These are phyloP conservation scores for Trichopria drosophilae DNA, from an alignment of 2,888 invertebrate genomes.

Conservation along the genomic window DNA sequence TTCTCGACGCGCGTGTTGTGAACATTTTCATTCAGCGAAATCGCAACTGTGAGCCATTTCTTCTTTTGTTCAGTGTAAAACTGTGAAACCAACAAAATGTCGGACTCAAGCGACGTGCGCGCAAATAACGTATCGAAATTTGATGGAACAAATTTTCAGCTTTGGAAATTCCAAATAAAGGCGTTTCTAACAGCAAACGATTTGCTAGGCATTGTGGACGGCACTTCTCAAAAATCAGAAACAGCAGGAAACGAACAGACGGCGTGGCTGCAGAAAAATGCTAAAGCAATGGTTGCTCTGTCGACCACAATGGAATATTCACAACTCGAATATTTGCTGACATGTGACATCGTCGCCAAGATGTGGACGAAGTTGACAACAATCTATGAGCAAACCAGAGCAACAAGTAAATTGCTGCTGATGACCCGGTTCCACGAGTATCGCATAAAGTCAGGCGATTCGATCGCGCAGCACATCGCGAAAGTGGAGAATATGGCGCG, in stretches of 20 bases:
- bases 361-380: conserved; percentile 31
- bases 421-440: conserved; percentile 28
- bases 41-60: too few species aligned
- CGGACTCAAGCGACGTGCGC: too few species aligned
- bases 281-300: conserved; percentile 20
- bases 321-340: conserved; percentile 31
- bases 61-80: too few species aligned
- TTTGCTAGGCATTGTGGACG: conserved; percentile 19
- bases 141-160: conserved; percentile 35
- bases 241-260: background rate
- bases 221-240: conserved; percentile 12
- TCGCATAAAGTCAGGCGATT: conserved; percentile 22
- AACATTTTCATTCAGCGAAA: too few species aligned
- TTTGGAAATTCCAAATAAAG: conserved; percentile 37
- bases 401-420: conserved; percentile 28
- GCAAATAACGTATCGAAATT: conserved; percentile 32
- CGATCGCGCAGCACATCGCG: conserved; percentile 30
- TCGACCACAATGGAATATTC: conserved; percentile 17
- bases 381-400: conserved; percentile 32
- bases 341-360: conserved; percentile 22
- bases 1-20: too few species aligned
- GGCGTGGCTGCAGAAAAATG: conserved; percentile 25
- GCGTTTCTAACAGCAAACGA: conserved; percentile 28
- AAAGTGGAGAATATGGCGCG: conserved; percentile 33
- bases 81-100: too few species aligned